Conservation (phyloP, 2,797 vertebrate species). For the Karalla daura region DNA sequence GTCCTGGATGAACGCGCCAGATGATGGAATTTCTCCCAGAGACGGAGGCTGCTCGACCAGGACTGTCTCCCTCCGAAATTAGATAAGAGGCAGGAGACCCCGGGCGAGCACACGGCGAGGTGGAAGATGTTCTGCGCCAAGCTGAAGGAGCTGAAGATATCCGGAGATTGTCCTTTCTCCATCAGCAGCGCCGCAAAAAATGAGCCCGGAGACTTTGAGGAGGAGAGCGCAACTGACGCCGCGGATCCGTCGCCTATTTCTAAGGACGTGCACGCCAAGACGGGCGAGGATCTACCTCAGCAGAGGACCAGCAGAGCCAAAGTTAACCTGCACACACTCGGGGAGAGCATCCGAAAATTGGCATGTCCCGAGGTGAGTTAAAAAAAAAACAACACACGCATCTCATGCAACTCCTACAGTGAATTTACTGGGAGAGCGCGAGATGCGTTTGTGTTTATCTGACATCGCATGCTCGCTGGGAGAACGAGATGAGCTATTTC, state of each 20-base stretch:
- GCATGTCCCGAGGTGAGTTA: conserved; percentile 93
- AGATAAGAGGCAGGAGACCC: conserved; percentile 51
- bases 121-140: conserved; percentile 97
- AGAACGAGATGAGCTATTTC: too few relatives aligned
- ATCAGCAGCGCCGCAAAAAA: conserved; percentile 83
- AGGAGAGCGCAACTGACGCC: conserved; percentile 76
- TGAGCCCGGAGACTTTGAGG: conserved; percentile 83
- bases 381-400: conserved; percentile 21
- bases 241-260: conserved; percentile 82
- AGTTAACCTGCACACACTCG: conserved; percentile 95
- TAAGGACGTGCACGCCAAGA: conserved; percentile 84
- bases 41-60: conserved; percentile 54
- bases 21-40: conserved; percentile 70
- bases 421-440: too few relatives aligned
- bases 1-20: conserved; percentile 56
- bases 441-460: background rate
- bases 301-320: conserved; percentile 90
- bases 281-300: conserved; percentile 79
- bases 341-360: conserved; percentile 95
- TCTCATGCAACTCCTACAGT: conserved; percentile 4
- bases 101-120: conserved; percentile 21
- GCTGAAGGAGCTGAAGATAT: conserved; percentile 95
- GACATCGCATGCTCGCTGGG: too few relatives aligned
- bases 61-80: conserved; percentile 54
- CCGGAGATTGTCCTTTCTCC: conserved; percentile 96